phyloP scores from a whole-genome alignment of 2,888 invertebrate genomes.

The Erynnis tages region DNA sequence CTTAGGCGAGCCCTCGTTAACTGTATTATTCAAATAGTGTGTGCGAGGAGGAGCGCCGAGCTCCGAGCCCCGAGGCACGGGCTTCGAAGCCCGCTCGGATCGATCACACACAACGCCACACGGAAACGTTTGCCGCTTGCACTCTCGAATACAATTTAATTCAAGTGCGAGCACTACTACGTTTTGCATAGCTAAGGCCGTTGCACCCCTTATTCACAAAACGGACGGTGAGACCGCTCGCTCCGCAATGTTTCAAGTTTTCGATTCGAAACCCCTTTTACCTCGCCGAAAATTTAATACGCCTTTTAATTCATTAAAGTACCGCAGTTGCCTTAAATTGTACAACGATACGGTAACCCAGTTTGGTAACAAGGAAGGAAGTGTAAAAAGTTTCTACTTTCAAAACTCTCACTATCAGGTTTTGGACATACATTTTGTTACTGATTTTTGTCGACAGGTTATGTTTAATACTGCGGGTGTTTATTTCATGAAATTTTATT shows the following conservation, averaged over 20 bases:
- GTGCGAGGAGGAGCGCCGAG: constrained; percentile 40
- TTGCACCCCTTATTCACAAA: constrained; percentile 13
- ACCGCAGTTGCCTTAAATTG: background rate
- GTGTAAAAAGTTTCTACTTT: no score
- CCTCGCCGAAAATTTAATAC: background rate
- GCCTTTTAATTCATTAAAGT: background rate
- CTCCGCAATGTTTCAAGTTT: constrained; percentile 4
- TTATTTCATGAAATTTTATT: no score
- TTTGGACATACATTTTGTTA: background rate
- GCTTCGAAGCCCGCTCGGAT: constrained; percentile 48
- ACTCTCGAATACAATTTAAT: constrained; percentile 44
- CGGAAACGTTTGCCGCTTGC: constrained; percentile 38
- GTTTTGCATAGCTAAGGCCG: constrained; percentile 24
- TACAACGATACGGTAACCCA: background rate
- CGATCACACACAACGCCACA: constrained; percentile 48
- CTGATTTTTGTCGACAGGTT: background rate
- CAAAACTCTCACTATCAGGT: background rate
- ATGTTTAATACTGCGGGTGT: no score
- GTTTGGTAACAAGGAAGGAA: background rate
- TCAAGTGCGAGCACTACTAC: constrained; percentile 33
- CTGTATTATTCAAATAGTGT: constrained; percentile 74
- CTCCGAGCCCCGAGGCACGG: no score
- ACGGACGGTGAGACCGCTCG: constrained; percentile 13
- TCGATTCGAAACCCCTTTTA: background rate
- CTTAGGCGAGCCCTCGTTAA: constrained; percentile 69